These are phyloP conservation scores for Tridacna crocea DNA, from an alignment of 2,888 invertebrate genomes.

Conservation along the genomic window DNA sequence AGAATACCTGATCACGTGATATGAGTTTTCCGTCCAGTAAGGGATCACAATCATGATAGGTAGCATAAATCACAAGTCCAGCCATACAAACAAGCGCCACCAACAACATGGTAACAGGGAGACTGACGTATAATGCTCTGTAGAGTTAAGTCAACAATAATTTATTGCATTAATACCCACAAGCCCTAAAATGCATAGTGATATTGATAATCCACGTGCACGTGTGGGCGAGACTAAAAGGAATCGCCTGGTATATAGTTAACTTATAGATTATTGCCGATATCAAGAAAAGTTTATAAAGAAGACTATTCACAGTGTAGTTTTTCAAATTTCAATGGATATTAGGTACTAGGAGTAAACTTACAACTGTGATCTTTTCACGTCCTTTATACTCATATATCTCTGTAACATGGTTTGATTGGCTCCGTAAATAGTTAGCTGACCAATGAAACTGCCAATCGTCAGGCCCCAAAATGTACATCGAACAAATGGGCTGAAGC, in stretches of 20 bases:
- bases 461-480: conserved; percentile 94
- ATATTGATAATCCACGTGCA: no score
- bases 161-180: no score
- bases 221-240: no score
- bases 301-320: no score
- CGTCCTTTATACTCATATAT: conserved; percentile 92
- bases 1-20: conserved; percentile 69
- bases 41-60: conserved; percentile 76
- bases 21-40: conserved; percentile 68
- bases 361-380: conserved; percentile 88
- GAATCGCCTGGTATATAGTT: no score
- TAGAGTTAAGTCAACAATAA: neutral
- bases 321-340: neutral
- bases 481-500: conserved; percentile 91
- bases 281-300: no score
- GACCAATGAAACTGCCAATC: conserved; percentile 94
- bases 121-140: conserved; percentile 73
- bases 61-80: conserved; percentile 79
- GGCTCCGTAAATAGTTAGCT: conserved; percentile 95
- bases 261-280: no score
- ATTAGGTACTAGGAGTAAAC: conserved; percentile 23
- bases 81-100: conserved; percentile 69
- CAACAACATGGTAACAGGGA: conserved; percentile 68
- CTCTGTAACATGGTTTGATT: conserved; percentile 97
- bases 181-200: no score